Evolutionary conservation across 2,888 invertebrate genomes (phyloP), one percentile per base, ranked within the genome.

Genomic region (Falcaria lacertinaria): DNA sequence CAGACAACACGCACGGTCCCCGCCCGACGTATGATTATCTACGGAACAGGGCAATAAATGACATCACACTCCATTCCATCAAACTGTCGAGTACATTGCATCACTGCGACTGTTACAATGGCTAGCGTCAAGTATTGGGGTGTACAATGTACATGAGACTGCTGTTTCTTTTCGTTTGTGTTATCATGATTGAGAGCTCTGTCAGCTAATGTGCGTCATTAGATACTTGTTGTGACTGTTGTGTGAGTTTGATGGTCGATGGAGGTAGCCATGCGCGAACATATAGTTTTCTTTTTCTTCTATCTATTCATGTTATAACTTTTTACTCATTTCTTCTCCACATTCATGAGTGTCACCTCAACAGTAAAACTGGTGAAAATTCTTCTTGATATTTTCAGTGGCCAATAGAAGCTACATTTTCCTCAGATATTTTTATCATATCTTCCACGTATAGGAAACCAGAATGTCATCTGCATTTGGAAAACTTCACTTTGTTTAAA

Each of bases 1-100:
- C 71, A 89, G 87, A 74, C 89, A 88, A 89, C 89, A 86, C 81
- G 89, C 81, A 79, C 80, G 87, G 80, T 83, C 82, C 78, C 80
- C 82, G 74, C 83, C 79, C 80, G 85, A 62, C 71, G 85, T 79
- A 84, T 79, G 83, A 80, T 76, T 84, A 88, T 89, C 89, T 89
- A 89, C 74, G 89, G 77, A 88, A 89, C 89, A 89, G 87, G 84
- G 83, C 77, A 87, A 88, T 71, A 86, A 67, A 74, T 80, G 72
- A 80, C 74, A 78, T 86, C 83, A 86, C 80, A 79, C 80, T 81
- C 71, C 71, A 74, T 65, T 71, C 69, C 69, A 67, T 60, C 62
- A 64, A 69, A 57, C 65, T 68, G 50, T 52, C 46, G 39, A 50
- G 42, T 39, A 59, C 63, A 57, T 60, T 60, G 60, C 64, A 60